Evolutionary conservation across 2,888 invertebrate genomes (phyloP).

Genomic region (Clusia tigrina): DNA sequence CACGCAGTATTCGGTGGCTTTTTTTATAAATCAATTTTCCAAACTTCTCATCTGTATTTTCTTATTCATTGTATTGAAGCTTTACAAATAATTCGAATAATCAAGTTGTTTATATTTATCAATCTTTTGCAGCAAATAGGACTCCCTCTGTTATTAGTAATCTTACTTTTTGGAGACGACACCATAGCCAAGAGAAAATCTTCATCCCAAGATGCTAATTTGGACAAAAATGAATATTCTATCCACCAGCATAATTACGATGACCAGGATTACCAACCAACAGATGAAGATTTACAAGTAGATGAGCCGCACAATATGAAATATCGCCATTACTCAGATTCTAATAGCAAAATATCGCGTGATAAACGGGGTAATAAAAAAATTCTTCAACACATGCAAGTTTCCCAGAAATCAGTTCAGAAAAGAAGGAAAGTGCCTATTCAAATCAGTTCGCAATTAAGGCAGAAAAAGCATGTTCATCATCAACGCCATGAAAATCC

Average conservation of each 20-base stretch:
- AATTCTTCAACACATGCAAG: conserved; percentile 42
- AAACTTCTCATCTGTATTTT: too few species aligned
- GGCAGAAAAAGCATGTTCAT: conserved; percentile 25
- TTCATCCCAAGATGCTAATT: conserved; percentile 10
- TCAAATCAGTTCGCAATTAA: conserved; percentile 12
- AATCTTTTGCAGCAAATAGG: conserved; percentile 4
- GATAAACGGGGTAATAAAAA: conserved; percentile 49
- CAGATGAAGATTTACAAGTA: conserved; percentile 29
- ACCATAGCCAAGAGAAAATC: conserved; percentile 32
- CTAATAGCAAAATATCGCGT: conserved; percentile 36
- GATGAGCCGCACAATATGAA: conserved; percentile 35
- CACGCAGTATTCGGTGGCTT: too few species aligned
- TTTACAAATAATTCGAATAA: not conserved
- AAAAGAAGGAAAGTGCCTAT: conserved; percentile 40
- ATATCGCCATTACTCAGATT: conserved; percentile 28
- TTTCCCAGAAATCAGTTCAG: conserved; percentile 42
- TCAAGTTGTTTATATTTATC: not conserved
- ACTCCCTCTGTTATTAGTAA: conserved; percentile 15
- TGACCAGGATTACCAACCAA: conserved; percentile 24
- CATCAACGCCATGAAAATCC: conserved; percentile 36
- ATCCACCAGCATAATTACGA: conserved; percentile 41
- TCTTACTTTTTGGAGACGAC: conserved; percentile 29
- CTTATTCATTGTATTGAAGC: too few species aligned
- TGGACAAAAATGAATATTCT: conserved; percentile 35
- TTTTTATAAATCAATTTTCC: too few species aligned